Base-by-base conservation (phyloP, 1,140 invertebrate species). In the Cotesia typhae region DNA sequence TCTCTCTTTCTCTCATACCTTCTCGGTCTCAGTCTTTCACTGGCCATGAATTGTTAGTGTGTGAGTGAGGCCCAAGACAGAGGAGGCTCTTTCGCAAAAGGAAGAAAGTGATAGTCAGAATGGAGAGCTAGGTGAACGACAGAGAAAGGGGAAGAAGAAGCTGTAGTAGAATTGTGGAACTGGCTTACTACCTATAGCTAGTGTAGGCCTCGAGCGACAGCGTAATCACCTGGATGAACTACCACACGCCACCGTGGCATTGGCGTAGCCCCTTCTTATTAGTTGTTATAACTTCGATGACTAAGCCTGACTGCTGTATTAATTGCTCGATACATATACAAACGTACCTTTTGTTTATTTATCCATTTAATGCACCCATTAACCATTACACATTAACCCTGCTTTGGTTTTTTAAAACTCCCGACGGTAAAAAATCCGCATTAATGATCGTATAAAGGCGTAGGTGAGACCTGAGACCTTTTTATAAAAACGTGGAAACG, bases 181-280 rank as follows among this genome's bases (percentile, higher is more conserved):
- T 47, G 6, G 41, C 28, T 28, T 28, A 28, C 28, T 28, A 28
- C 28, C 28, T 28, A 28, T 28, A 28, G 28, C 41, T 47, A 47
- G 41, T 47, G 41, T 47, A 47, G 74, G 79, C 84, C 82, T 73
- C 74, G 77, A 82, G 84, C 84, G 84, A 86, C 84, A 84, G 83
- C 80, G 83, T 86, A 86, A 86, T 86, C 84, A 85, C 79, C 82
- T 77, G 82, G 77, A 84, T 82, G 77, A 83, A 84, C 83, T 85
- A 82, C 82, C 74, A 76, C 77, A 81, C 74, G 76, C 78, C 71
- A 69, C 70, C 41, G 41, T 37, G 68, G 64, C 76, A 74, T 70
- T 77, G 74, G 73, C 75, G 73, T 76, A 77, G 74, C 74, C 66
- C 70, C 28, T 28, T 28, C 1, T 28, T 28, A 28, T 57, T 17